Base-by-base conservation (phyloP, 2,888 invertebrate species). In the Seira ritae region DNA sequence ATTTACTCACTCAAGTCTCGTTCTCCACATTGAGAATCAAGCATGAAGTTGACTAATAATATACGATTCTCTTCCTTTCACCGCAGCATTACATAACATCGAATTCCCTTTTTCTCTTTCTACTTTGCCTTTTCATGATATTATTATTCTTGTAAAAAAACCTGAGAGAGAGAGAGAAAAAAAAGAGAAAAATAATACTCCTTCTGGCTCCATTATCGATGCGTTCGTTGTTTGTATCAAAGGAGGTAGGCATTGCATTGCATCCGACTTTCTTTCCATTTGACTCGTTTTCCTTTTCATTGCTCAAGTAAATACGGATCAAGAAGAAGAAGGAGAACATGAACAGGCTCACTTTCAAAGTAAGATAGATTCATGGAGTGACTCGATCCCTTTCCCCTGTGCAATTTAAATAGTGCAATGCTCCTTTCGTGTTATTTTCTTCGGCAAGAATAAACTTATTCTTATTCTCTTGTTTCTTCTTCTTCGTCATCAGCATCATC, bases 1-100 rank as follows among this genome's bases (percentile, higher is more conserved):
- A 74, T 74, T 74, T 74, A 65, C 37, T 65, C 65, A 74, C n/a
- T 20, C 75, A 66, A 50, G 75, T 75, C 75, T 75, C 75, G 67
- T 75, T 50, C 67, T 75, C 37, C 46, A 46, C 66, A 66, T 75
- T 67, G 46, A 66, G 65, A 62, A 74, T 74, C 17, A 67, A 66
- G 66, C 67, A 22, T 67, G 75, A 75, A 75, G 75, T 75, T 75
- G 67, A 75, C 75, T 75, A 75, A 75, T 75, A 75, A 73, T 24
- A 50, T 67, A 75, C 46, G 46, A 67, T 46, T 67, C 75, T 37
- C 65, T 46, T 75, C 66, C 65, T 75, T 75, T 75, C 75, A 75
- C 66, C 62, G 73, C 73, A 31, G 31, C 31, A 60, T 20, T 22
- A 20, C 75, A 75, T 62, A 31, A 31, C 31, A 31, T 4, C 31